Evolutionary conservation across 92 coral and sea anemone species (phyloP), one percentile per base, ranked within the genome.

Genomic region (Zoanthus sansibaricus): DNA sequence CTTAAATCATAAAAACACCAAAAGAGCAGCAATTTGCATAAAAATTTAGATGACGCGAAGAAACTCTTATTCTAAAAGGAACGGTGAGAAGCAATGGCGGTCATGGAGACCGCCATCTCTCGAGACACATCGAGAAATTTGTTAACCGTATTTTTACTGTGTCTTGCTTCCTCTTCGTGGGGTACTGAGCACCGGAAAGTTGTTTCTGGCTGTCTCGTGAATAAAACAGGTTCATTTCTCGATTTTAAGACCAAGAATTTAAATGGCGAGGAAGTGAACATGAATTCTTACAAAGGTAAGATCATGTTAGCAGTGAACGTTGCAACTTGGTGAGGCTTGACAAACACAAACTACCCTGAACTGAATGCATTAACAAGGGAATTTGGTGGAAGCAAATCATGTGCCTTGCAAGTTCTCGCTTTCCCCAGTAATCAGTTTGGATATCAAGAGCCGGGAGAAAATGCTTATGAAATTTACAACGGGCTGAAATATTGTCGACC

Each of bases 401-500:
- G 98, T 54, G 84, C 94, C 4, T 84, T 95, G 9, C 72, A 73
- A 25, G 58, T 95, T 32, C 55, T 93, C 45, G 98, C 91, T 13
- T 91, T 95, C 44, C 98, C 98, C 2, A 90, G 96, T 82, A 93
- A 95, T 70, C 98, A 95, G 87, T 95, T 95, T 70, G 87, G 88
- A 2, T 68, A 72, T 58, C 98, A 95, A 62, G 98, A 95, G 51
- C 98, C 98, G 0, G 98, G 98, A 20, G 90, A 87, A 9, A 89
- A 80, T 75, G 89, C 95, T 1, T 77, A 68, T 33, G 98, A 95
- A 71, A 95, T 95, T 49, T 62, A 84, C 58, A 93, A 95, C 79
- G 94, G 98, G 5, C 61, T 95, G 58, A 89, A 84, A 74, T 95
- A 88, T 54, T 94, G 94, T 42, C 61, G 98, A 72, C 98, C 98